Base-by-base conservation (phyloP, 1,140 invertebrate genomes). In the Cecropterus lyciades region DNA sequence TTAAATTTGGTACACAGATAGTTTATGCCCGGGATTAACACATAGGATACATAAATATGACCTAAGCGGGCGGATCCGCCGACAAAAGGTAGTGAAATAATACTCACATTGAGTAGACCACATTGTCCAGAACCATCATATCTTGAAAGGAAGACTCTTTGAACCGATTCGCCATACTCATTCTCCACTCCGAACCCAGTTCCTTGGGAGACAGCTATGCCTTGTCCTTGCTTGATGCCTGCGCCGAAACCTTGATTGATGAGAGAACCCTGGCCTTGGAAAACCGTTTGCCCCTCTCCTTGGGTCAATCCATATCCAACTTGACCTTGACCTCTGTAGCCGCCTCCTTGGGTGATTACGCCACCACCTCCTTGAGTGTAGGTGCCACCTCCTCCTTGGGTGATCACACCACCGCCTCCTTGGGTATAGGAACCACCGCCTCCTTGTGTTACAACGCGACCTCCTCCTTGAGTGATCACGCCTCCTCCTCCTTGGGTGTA, bases 21-120 rank as follows among this genome's bases (percentile, higher is more conserved):
- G n/a, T n/a, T n/a, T n/a, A n/a, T n/a, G n/a, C n/a, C n/a, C n/a
- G n/a, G n/a, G n/a, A n/a, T n/a, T n/a, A n/a, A n/a, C n/a, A n/a
- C n/a, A n/a, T n/a, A n/a, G n/a, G n/a, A n/a, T n/a, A n/a, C n/a
- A n/a, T n/a, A n/a, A n/a, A n/a, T n/a, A n/a, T n/a, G n/a, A n/a
- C n/a, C n/a, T n/a, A n/a, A n/a, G n/a, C n/a, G n/a, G n/a, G n/a
- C n/a, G n/a, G n/a, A n/a, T n/a, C n/a, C n/a, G n/a, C n/a, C n/a
- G n/a, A n/a, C n/a, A n/a, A n/a, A n/a, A n/a, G n/a, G n/a, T n/a
- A n/a, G n/a, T n/a, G n/a, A n/a, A n/a, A n/a, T n/a, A 45, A n/a
- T 59, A 89, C 88, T 89, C 74, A 91, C 88, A 62, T 88, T 87
- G 9, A 85, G 56, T 11, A 85, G 0, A 46, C 88, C 88, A 60